A percentile compares a stretch with the other conserved stretches of the same genome.
Conservation (phyloP, 2,797 vertebrate species). For the Threskiornis aethiopicus region DNA sequence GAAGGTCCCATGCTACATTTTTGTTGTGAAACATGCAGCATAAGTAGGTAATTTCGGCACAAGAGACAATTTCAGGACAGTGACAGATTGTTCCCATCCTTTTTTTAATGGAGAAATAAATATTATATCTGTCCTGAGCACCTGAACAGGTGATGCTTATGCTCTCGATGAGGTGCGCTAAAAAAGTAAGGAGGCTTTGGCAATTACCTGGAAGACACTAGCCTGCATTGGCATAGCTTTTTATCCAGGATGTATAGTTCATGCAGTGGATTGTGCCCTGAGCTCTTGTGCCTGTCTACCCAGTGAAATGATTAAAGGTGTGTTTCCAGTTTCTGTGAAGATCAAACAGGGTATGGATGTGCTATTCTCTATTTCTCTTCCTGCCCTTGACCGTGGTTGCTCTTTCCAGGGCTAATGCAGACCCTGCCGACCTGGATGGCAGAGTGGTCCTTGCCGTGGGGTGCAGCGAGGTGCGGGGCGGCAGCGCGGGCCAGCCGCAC, state of each 20-base stretch:
- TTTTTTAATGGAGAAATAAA: not conserved
- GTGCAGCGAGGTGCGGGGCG: not conserved
- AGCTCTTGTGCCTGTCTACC: not conserved
- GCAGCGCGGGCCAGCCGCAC: not conserved
- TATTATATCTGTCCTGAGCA: not conserved
- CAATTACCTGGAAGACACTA: not conserved
- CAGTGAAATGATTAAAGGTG: not conserved
- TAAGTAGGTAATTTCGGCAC: not conserved
- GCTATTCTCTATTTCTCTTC: not conserved
- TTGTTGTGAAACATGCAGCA: not conserved
- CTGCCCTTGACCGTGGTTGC: not conserved
- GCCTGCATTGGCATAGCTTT: not conserved
- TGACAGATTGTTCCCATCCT: not conserved
- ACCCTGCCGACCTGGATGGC: not conserved
- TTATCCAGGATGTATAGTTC: not conserved
- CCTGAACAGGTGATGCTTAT: not conserved
- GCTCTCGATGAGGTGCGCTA: not conserved
- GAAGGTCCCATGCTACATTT: not conserved
- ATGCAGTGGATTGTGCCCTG: not conserved
- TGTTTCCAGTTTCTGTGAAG: not conserved
- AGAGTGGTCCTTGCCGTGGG: not conserved
- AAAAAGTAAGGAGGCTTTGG: not conserved
- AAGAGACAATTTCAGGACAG: not conserved
- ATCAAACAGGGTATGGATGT: rapidly evolving
- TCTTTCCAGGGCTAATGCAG: not conserved